phyloP scores from a whole-genome alignment of 2,888 invertebrate genomes.

The Chaitophorus viminalis region DNA sequence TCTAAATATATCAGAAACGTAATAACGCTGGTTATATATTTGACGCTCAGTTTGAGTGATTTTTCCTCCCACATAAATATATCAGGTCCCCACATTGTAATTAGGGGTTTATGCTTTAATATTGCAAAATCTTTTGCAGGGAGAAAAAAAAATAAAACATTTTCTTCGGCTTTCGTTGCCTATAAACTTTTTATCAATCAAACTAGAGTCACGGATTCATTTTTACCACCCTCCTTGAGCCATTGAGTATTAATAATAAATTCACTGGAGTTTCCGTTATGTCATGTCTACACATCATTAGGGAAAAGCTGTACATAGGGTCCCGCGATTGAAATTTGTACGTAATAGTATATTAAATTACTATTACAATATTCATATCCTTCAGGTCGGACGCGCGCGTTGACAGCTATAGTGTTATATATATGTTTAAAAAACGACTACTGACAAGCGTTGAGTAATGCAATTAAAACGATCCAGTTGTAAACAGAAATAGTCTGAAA shows the following conservation, averaged over 20 bases:
- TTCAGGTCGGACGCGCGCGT: not conserved
- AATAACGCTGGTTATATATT: not conserved
- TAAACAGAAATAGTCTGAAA: too few species aligned
- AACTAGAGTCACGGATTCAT: constrained; percentile 33
- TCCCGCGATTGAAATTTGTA: constrained; percentile 22
- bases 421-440: not conserved
- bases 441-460: not conserved
- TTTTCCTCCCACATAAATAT: not conserved
- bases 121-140: not conserved
- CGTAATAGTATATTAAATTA: constrained; percentile 49
- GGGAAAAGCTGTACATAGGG: not conserved
- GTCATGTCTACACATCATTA: constrained; percentile 49
- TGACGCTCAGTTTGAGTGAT: not conserved
- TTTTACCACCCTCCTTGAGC: not conserved
- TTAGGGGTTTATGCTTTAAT: constrained; percentile 34
- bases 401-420: not conserved
- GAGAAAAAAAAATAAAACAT: constrained; percentile 1
- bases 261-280: constrained; percentile 36
- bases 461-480: not conserved
- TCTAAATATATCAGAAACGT: not conserved
- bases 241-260: constrained; percentile 53
- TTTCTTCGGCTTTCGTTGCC: constrained; percentile 36
- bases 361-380: constrained; percentile 28
- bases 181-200: constrained; percentile 60
- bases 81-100: not conserved